phyloP scores from a whole-genome alignment of 2,113 vertebrate species.

The Notarius quadriscutis region DNA sequence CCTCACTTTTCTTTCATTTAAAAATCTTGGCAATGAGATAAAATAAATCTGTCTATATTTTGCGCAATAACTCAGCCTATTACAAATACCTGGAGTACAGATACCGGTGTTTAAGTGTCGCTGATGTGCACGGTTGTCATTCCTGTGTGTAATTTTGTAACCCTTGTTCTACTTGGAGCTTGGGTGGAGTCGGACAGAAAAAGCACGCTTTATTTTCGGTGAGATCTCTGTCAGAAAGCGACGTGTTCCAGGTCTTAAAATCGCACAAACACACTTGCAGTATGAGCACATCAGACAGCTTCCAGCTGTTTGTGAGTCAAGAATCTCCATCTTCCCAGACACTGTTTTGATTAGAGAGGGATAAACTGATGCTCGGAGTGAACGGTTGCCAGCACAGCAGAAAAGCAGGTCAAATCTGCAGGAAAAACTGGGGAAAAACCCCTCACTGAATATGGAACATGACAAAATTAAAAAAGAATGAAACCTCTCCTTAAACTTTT shows the following conservation, averaged over 20 bases:
- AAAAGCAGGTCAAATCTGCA: background rate
- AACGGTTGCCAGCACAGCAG: background rate
- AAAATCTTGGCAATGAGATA: background rate
- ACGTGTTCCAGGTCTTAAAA: slow-evolving; percentile 9
- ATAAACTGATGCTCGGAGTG: slow-evolving; percentile 15
- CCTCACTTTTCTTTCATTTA: background rate
- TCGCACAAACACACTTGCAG: background rate
- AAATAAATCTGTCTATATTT: background rate
- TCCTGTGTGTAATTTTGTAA: slow-evolving; percentile 12
- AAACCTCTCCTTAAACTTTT: background rate
- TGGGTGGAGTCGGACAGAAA: slow-evolving; percentile 5
- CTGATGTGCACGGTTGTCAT: background rate
- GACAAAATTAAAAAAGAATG: background rate
- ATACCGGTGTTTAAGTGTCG: background rate
- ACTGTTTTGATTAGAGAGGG: slow-evolving; percentile 28
- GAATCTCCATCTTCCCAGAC: slow-evolving; percentile 23
- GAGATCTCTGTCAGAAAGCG: background rate
- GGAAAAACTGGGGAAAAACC: too few species aligned
- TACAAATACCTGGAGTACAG: background rate
- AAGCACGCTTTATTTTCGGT: background rate
- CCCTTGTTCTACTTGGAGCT: background rate
- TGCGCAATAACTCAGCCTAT: background rate
- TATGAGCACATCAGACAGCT: background rate
- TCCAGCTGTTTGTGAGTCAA: slow-evolving; percentile 20
- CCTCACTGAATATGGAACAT: background rate